A percentile compares a stretch with the other conserved stretches of the same genome.
Conservation (phyloP, 23 tunicate genomes). For the Ciona savignyi region DNA sequence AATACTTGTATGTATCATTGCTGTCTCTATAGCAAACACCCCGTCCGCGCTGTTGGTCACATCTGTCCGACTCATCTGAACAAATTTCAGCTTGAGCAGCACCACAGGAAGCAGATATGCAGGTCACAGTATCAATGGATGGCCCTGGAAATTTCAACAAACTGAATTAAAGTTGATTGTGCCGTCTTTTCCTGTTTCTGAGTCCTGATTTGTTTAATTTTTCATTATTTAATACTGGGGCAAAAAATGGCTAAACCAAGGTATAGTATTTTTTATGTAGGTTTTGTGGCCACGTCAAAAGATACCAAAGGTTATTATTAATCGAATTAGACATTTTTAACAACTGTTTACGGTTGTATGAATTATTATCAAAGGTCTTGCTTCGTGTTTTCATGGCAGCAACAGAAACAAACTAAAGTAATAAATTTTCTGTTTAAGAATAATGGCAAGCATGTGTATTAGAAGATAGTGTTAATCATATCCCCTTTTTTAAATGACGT, state of each 20-base stretch:
- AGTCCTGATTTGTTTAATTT: no score
- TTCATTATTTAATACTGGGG: no score
- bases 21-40: slow-evolving; percentile 31
- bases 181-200: no score
- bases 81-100: slow-evolving; percentile 21
- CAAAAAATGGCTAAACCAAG: no score
- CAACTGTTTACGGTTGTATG: no score
- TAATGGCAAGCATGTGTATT: no score
- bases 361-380: no score
- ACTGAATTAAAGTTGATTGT: not conserved
- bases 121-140: slow-evolving; percentile 11
- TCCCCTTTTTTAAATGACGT: slow-evolving; percentile 10
- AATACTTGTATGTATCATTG: slow-evolving; percentile 13
- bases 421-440: not conserved
- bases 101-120: slow-evolving; percentile 39
- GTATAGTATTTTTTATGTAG: no score
- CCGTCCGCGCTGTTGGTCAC: slow-evolving; percentile 58
- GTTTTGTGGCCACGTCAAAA: not conserved
- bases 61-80: slow-evolving; percentile 30
- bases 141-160: not conserved
- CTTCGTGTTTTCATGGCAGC: no score
- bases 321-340: not conserved
- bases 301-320: not conserved
- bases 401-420: no score
- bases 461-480: no score